Evolutionary conservation across 64 coral and sea anemone species (phyloP), one percentile per base, ranked within the genome.

Genomic region (Montipora cactus): DNA sequence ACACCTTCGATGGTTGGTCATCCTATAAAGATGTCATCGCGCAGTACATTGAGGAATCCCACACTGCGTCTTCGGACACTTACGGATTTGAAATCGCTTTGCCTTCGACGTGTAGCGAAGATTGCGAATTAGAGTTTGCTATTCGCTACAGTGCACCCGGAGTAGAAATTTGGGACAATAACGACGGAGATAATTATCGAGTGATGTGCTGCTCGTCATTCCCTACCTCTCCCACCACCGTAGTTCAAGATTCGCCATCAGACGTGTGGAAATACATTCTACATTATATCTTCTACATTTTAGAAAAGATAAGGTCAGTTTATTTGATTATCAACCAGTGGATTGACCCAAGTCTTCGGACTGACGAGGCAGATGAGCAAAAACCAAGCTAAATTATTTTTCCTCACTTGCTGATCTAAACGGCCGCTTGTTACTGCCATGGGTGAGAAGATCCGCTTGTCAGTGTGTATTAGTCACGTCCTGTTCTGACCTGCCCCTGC

Each of bases 121-220:
- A 96, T 53, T 94, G 91, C 47, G 92, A 96, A 59, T n/a, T 99
- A 16, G 98, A 99, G 57, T 94, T 99, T 88, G 98, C 98, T 0
- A 62, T 99, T 71, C 89, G 98, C 47, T 99, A 99, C 81, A 81
- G 91, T 45, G 89, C 93, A 6, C 67, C 84, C 7, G 95, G 95
- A 80, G 48, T 81, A 10, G 78, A 89, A 87, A 92, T 96, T 80
- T 99, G 98, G 98, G 98, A 99, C 87, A 99, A 96, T 79, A 96
- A 99, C 7, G 77, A 79, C 57, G 95, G 95, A 0, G 95, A 99
- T 45, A 99, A 99, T 72, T 99, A 94, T 77, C 83, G 96, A 25
- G 49, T 98, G 22, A 92, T 95, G 49, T 95, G 93, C 53, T 92
- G 89, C 49, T 89, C 92, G 14, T 73, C 87, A 37, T 4, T 7